A percentile compares a stretch with the other conserved stretches of the same genome.
Conservation (phyloP, 2,888 invertebrate genomes). For the Cheilosia scutellata region DNA sequence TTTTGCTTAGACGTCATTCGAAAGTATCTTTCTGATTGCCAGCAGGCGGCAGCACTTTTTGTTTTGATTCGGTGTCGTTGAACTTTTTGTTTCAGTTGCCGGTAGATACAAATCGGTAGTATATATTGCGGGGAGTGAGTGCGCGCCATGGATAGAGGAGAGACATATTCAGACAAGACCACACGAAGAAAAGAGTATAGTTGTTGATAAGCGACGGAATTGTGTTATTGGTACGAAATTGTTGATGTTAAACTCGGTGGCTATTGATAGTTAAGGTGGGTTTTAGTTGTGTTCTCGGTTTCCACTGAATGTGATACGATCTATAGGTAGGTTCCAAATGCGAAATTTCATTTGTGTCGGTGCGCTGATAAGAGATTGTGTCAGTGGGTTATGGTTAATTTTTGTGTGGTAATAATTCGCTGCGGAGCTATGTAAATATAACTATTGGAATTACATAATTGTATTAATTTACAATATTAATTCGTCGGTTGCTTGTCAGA, state of each 20-base stretch:
- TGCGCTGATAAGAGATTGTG: too few species aligned
- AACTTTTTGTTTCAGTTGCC: slow-evolving; percentile 72
- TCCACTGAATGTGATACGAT: neutral
- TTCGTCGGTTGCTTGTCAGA: too few species aligned
- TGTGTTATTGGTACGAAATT: slow-evolving; percentile 25
- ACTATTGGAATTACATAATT: too few species aligned
- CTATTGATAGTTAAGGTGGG: slow-evolving; percentile 9
- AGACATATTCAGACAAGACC: slow-evolving; percentile 62
- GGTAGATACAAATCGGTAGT: slow-evolving; percentile 56
- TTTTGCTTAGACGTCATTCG: slow-evolving; percentile 34
- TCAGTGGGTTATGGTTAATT: too few species aligned
- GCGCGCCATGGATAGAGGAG: slow-evolving; percentile 56
- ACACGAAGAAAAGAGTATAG: slow-evolving; percentile 16
- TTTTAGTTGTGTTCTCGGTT: neutral
- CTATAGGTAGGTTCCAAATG: too few species aligned
- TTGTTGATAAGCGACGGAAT: slow-evolving; percentile 52
- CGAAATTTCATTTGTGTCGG: too few species aligned
- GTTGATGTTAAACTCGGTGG: slow-evolving; percentile 17
- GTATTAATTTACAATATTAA: too few species aligned
- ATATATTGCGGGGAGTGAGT: slow-evolving; percentile 54
- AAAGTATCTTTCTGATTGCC: slow-evolving; percentile 51
- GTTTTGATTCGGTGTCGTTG: slow-evolving; percentile 72
- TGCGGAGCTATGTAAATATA: too few species aligned
- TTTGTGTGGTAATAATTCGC: too few species aligned
- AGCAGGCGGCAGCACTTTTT: slow-evolving; percentile 73